phyloP scores from a whole-genome alignment of 2,888 invertebrate genomes.

The Strigamia crassipes region DNA sequence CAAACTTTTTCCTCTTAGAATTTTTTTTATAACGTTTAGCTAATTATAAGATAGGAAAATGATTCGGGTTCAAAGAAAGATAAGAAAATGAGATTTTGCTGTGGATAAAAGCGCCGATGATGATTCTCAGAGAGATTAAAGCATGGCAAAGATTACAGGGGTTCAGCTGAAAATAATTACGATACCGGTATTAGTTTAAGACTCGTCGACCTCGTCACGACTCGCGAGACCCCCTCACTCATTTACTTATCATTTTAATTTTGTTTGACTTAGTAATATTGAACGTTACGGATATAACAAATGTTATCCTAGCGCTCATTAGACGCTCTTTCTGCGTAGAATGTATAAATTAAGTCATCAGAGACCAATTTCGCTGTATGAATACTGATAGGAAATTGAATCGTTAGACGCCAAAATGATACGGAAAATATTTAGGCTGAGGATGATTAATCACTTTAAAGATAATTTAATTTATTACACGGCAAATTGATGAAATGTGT shows the following conservation, averaged over 20 bases:
- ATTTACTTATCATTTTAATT: constrained; percentile 32
- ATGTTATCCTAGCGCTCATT: constrained; percentile 12
- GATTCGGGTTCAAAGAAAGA: neutral
- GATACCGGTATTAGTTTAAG: neutral
- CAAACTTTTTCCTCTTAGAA: neutral
- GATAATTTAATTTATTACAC: neutral
- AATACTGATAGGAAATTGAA: constrained; percentile 35
- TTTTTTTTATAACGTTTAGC: neutral
- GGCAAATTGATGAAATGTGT: neutral
- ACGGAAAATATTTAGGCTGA: constrained; percentile 4
- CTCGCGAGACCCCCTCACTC: neutral
- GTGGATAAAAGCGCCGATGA: neutral
- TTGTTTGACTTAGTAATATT: neutral
- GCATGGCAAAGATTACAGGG: neutral
- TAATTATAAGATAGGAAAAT: constrained; percentile 5
- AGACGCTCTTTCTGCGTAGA: neutral
- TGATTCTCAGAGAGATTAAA: constrained; percentile 2
- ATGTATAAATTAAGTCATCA: constrained; percentile 20
- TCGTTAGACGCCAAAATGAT: constrained; percentile 18
- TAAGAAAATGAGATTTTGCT: neutral
- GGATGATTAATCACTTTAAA: constrained; percentile 2
- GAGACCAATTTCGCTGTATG: constrained; percentile 36
- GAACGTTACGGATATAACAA: constrained; percentile 13
- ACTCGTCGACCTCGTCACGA: neutral
- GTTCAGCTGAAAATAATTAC: neutral